Evolutionary conservation across 2,113 vertebrate species (phyloP).

Genomic region (Burhinus oedicnemus): DNA sequence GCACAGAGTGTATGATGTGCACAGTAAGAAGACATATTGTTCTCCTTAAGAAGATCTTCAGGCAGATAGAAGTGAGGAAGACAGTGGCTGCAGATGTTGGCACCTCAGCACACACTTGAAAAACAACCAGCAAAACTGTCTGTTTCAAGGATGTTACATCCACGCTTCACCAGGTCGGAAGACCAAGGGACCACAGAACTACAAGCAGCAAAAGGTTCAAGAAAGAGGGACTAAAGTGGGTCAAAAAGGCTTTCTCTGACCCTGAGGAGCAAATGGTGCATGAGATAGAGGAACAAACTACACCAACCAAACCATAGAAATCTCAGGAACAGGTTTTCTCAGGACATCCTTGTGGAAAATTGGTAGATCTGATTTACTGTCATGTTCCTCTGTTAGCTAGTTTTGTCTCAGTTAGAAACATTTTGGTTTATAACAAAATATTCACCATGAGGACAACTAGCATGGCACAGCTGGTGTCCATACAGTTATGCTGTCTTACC

Average conservation of each 20-base stretch:
- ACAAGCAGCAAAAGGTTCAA: neutral
- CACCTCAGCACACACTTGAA: neutral
- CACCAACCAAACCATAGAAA: neutral
- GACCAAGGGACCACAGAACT: neutral
- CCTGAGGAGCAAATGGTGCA: neutral
- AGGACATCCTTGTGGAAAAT: neutral
- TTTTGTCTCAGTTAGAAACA: neutral
- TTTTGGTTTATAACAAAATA: neutral
- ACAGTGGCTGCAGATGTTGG: neutral
- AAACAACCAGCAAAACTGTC: neutral
- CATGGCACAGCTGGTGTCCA: neutral
- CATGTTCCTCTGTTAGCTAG: neutral
- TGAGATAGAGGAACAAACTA: neutral
- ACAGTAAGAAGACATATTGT: neutral
- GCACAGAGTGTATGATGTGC: neutral
- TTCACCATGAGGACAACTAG: neutral
- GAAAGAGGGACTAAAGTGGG: neutral
- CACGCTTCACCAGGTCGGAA: fast-evolving
- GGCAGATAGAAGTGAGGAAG: neutral
- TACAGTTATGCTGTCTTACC: neutral
- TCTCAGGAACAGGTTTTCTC: neutral
- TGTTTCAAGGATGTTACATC: neutral
- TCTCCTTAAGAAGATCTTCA: neutral
- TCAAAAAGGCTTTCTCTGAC: neutral
- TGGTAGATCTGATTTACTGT: neutral